Evolutionary conservation across 2,113 vertebrate species (phyloP).

Genomic region (Petrocephalus zakoni): DNA sequence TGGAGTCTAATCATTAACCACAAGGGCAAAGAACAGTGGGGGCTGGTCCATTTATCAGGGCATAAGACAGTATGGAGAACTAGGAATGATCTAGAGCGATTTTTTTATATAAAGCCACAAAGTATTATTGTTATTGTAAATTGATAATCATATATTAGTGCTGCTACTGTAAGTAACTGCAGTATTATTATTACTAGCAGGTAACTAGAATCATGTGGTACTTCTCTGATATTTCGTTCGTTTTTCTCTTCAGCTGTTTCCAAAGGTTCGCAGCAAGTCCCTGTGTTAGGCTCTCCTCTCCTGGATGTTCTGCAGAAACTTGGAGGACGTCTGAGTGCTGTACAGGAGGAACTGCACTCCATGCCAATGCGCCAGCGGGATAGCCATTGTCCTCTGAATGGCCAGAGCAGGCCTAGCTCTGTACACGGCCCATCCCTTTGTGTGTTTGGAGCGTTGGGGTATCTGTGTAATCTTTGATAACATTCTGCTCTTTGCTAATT

Average conservation of each 20-base stretch:
- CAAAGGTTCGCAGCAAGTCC: constrained; percentile 62
- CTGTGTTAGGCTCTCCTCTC: constrained; percentile 46
- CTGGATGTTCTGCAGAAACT: too few species aligned
- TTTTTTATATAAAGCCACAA: background rate
- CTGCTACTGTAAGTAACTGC: background rate
- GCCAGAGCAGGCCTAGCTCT: background rate
- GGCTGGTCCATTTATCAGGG: background rate
- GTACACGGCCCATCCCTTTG: background rate
- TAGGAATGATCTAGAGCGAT: background rate
- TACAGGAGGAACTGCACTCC: background rate
- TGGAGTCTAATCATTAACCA: background rate
- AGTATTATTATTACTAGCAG: background rate
- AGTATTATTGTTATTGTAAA: background rate
- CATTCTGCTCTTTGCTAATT: background rate
- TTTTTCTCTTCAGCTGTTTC: constrained; percentile 56
- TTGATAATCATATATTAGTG: background rate
- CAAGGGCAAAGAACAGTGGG: background rate
- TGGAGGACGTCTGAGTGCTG: background rate
- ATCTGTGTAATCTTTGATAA: background rate
- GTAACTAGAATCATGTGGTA: background rate
- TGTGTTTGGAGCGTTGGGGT: background rate
- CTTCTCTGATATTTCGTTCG: background rate
- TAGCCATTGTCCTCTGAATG: background rate
- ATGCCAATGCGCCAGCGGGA: background rate
- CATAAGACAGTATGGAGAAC: background rate